Evolutionary conservation across 2,113 vertebrate genomes (phyloP), one percentile per base, ranked within the genome.

Genomic region (Mesoclemmys tuberculata): DNA sequence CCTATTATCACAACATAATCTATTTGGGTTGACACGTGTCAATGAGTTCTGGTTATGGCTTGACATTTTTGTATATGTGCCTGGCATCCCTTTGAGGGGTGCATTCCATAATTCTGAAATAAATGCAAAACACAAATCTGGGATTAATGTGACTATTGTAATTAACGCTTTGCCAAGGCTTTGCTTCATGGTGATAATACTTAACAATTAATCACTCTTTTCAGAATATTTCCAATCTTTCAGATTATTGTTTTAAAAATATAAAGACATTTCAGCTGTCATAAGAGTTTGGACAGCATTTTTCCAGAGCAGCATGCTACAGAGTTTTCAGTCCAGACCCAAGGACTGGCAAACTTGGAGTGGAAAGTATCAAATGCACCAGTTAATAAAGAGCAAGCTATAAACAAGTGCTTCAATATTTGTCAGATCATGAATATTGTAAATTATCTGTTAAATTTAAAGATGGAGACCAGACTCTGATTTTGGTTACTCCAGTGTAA

Each of bases 341-440:
- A 96, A 90, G 55, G 46, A 68, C 27, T 84, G 85, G 55, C 89
- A 95, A 90, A 96, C 95, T 95, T 96, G 94, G 82, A 95, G 38
- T 44, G 92, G 51, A 88, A 93, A 94, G 10, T 82, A 48, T 95
- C 92, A 91, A 41, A 85, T 87, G 55, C 27, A 55, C 31, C 94
- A 1, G 27, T 95, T 97, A 82, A 96, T 96, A 96, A 92, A 90
- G n/a, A 93, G 12, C 38, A 91, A 95, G 85, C 27, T 91, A 80
- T 91, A 95, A 96, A 94, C 71, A 93, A 93, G 77, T 41, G 27
- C 80, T 95, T 90, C 89, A 94, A 18, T 94, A 90, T 95, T 93
- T 94, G 64, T 54, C 64, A n/a, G 48, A 71, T 85, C n/a, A 26
- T 93, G 81, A 87, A 26, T 6, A 85, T 71, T 80, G 89, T 64